Evolutionary conservation across 2,113 vertebrate species (phyloP), one percentile per base, ranked within the genome.

Genomic region (Rhagologus leucostigma): DNA sequence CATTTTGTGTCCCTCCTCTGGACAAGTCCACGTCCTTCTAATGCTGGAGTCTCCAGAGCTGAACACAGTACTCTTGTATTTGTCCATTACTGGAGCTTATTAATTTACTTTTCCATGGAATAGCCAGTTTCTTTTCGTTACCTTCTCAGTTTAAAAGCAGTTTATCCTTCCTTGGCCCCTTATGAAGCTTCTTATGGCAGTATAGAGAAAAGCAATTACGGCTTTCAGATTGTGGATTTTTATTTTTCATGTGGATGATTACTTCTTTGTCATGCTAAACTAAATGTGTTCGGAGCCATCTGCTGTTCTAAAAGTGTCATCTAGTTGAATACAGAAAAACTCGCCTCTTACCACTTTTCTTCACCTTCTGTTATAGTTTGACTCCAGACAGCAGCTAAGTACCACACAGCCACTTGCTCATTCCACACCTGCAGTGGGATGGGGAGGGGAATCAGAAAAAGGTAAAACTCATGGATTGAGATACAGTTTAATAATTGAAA

Each of bases 291-390:
- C 22, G 0, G 4, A 95, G 50, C n/a, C 50, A 81, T 62, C 80
- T 91, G 81, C 50, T n/a, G 11, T 65, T 93, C 64, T 87, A 60
- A 74, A 93, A 84, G n/a, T 33, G 14, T 84, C 41, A 33, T 44
- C 33, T 69, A 29, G 13, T 8, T 79, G 57, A 67, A 75, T 32
- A 47, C 9, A 63, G 24, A 32, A 90, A 78, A 88, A 70, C 4
- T 81, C 0, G 0, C 22, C 14, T 59, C 32, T 79, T 57, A 16
- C 7, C 1, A 2, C 11, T 67, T 78, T 68, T 53, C 32, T 71
- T 92, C 67, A 59, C 29, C 32, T 85, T 85, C 79, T 69, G 47
- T 55, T 63, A 32, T 6, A 23, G 21, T 27, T 62, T 42, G 42
- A 55, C 35, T 69, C 55, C 79, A 83, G 63, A 49, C 30, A 27